phyloP scores from a whole-genome alignment of 2,113 vertebrate genomes.

The Pollimyrus isidori region DNA sequence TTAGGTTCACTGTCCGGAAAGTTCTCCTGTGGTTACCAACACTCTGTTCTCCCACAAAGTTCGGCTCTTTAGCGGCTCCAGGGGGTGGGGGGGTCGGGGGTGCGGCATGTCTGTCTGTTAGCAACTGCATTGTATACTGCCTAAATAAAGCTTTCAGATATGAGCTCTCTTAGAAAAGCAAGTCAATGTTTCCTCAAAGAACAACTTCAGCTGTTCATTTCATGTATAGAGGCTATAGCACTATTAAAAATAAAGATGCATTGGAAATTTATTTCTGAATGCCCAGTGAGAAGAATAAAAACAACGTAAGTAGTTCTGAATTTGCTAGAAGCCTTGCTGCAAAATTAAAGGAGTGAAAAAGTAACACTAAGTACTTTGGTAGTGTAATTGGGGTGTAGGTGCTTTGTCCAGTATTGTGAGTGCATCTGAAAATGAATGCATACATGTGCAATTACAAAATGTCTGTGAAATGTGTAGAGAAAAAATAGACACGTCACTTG shows the following conservation, averaged over 20 bases:
- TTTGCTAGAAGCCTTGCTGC: neutral
- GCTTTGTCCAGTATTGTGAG: neutral
- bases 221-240: neutral
- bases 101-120: neutral
- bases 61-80: too few relatives aligned
- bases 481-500: neutral
- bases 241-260: neutral
- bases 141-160: neutral
- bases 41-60: too few relatives aligned
- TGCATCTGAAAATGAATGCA: neutral
- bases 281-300: neutral
- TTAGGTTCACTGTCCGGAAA: too few relatives aligned
- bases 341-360: neutral
- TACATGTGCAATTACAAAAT: neutral
- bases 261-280: neutral
- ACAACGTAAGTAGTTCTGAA: neutral
- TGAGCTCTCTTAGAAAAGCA: neutral
- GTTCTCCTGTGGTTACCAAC: too few relatives aligned
- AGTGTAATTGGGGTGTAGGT: neutral
- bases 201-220: neutral
- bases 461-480: neutral
- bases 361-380: neutral
- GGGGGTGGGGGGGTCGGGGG: too few relatives aligned
- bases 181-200: neutral
- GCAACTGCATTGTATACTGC: neutral